Evolutionary conservation across 2,888 invertebrate species (phyloP).

Genomic region (Drosophila mercatorum): DNA sequence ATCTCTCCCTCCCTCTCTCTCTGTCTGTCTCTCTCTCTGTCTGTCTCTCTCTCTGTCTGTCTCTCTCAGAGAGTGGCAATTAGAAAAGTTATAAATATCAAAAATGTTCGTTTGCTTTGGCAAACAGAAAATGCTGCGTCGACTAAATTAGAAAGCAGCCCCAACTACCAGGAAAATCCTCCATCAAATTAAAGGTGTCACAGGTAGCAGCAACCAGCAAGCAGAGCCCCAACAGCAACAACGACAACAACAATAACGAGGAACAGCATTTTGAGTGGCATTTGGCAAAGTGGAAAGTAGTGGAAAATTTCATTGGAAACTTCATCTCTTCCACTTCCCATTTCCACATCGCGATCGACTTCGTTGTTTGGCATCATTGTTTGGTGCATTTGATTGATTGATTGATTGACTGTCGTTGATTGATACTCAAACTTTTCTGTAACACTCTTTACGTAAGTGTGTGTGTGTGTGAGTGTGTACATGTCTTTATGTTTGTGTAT

Average conservation of each 20-base stretch:
- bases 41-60: background rate
- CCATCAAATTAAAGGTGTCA: slow-evolving; percentile 22
- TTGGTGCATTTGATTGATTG: slow-evolving; percentile 60
- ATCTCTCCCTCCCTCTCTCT: background rate
- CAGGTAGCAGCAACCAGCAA: slow-evolving; percentile 26
- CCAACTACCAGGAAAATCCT: slow-evolving; percentile 9
- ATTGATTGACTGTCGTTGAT: slow-evolving; percentile 71
- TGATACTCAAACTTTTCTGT: slow-evolving; percentile 65
- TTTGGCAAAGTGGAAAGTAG: slow-evolving; percentile 12
- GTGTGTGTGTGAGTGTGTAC: slow-evolving; percentile 10
- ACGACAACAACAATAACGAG: slow-evolving; percentile 8
- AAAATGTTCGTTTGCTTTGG: slow-evolving; percentile 20
- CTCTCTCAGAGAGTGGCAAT: slow-evolving; percentile 21
- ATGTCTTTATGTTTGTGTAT: slow-evolving; percentile 31
- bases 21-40: too few species aligned
- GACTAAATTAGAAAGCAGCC: slow-evolving; percentile 8
- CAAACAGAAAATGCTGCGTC: slow-evolving; percentile 16
- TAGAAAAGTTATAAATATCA: slow-evolving; percentile 39
- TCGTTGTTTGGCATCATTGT: slow-evolving; percentile 48
- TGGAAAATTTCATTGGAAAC: slow-evolving; percentile 40
- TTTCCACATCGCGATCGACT: slow-evolving; percentile 14
- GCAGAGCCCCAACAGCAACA: background rate
- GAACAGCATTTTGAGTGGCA: slow-evolving; percentile 11
- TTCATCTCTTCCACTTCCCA: slow-evolving; percentile 8
- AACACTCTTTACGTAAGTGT: slow-evolving; percentile 3